Evolutionary conservation across 1,140 invertebrate species (phyloP).

Genomic region (Habropoda laboriosa): DNA sequence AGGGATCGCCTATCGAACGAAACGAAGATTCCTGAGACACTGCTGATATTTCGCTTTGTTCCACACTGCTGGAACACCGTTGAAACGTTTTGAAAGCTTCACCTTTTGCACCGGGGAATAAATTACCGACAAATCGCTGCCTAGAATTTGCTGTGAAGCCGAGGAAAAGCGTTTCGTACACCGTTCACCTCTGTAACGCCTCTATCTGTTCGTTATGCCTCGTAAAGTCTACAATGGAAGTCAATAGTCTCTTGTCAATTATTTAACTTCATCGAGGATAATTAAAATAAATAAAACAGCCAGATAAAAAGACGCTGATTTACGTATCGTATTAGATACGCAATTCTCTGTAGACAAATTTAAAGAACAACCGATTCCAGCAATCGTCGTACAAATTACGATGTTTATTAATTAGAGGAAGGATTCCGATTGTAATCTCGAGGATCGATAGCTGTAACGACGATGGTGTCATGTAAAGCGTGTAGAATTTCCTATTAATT

Average conservation of each 20-base stretch:
- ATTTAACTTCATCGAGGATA: neutral
- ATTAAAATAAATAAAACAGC: slow-evolving; percentile 25
- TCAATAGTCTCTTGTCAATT: slow-evolving; percentile 31
- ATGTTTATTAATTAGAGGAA: neutral
- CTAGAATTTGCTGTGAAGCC: neutral
- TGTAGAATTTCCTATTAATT: slow-evolving; percentile 18
- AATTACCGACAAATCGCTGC: slow-evolving; percentile 12
- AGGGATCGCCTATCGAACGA: neutral
- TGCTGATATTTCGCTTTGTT: slow-evolving; percentile 36
- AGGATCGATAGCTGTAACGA: neutral
- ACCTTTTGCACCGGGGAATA: slow-evolving; percentile 21
- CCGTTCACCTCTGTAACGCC: slow-evolving; percentile 27
- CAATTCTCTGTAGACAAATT: neutral
- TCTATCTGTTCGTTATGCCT: slow-evolving; percentile 5
- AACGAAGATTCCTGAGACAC: slow-evolving; percentile 39
- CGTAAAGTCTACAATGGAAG: slow-evolving; percentile 22
- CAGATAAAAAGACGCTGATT: neutral
- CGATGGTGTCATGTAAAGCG: neutral
- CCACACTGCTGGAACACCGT: neutral
- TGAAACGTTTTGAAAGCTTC: slow-evolving; percentile 25
- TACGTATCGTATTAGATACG: neutral
- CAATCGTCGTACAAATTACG: neutral
- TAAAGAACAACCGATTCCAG: neutral
- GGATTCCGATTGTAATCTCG: neutral
- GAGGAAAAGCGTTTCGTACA: slow-evolving; percentile 22